These are phyloP conservation scores for Ceyx melanurus DNA, from an alignment of 2,113 vertebrate genomes.

Conservation along the genomic window DNA sequence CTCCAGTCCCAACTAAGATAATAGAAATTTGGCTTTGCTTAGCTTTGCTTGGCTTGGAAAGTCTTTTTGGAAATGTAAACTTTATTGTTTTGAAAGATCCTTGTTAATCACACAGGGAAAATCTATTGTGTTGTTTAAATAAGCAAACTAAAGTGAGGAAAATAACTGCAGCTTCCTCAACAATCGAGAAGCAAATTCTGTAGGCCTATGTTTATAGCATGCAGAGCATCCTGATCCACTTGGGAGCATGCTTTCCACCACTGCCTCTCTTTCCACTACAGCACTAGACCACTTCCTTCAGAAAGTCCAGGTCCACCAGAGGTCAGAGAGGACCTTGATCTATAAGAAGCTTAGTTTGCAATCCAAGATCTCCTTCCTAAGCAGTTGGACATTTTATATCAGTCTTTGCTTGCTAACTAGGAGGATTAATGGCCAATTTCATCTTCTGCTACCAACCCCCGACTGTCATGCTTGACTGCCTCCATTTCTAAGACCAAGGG, in stretches of 20 bases:
- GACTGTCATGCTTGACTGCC: background rate
- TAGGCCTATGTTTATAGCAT: background rate
- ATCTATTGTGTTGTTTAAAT: background rate
- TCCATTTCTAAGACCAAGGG: conserved; percentile 42
- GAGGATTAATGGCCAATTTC: conserved; percentile 36
- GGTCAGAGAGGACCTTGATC: background rate
- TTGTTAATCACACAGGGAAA: background rate
- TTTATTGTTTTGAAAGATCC: conserved; percentile 21
- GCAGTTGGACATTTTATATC: background rate
- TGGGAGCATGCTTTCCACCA: background rate
- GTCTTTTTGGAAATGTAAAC: background rate
- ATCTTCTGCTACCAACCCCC: background rate
- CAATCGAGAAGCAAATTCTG: background rate
- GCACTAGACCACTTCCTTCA: background rate
- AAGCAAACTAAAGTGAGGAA: background rate
- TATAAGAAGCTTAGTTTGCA: background rate
- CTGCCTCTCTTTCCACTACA: background rate
- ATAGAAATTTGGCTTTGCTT: background rate
- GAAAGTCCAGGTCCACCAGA: background rate
- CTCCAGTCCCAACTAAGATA: background rate
- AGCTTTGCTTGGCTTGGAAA: background rate
- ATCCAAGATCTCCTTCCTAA: background rate
- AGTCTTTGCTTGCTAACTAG: conserved; percentile 8
- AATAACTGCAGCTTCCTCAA: background rate
- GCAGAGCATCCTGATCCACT: background rate